These are phyloP conservation scores for Iselma pallidipennis DNA, from an alignment of 2,888 invertebrate genomes.

Conservation along the genomic window DNA sequence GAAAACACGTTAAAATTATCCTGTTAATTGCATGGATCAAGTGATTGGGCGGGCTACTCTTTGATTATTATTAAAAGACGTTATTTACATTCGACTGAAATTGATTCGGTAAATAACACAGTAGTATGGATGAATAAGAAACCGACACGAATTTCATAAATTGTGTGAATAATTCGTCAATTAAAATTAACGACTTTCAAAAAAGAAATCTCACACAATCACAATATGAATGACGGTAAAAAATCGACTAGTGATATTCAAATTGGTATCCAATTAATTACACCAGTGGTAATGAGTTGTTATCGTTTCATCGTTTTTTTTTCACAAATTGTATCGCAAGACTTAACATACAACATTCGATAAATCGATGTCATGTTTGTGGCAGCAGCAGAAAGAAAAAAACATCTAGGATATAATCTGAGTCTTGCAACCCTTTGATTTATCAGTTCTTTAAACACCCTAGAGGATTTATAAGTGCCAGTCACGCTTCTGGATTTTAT, in stretches of 20 bases:
- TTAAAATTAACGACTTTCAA: no score
- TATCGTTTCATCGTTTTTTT: constrained; percentile 11
- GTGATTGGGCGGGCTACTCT: neutral
- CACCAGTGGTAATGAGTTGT: constrained; percentile 24
- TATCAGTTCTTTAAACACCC: neutral
- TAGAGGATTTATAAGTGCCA: constrained; percentile 22
- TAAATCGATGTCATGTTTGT: neutral
- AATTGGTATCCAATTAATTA: constrained; percentile 25
- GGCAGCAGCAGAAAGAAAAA: no score
- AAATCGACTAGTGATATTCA: no score
- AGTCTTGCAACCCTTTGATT: neutral
- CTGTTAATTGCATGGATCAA: neutral
- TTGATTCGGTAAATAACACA: neutral
- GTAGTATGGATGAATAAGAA: no score
- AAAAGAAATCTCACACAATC: no score
- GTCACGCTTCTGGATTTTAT: constrained; percentile 28
- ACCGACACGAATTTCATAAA: neutral
- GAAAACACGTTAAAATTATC: neutral
- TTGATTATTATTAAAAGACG: neutral
- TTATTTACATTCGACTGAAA: neutral
- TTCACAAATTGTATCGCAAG: neutral
- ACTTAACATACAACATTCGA: neutral
- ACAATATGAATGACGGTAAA: no score
- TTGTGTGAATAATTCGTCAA: neutral
- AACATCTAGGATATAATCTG: neutral